Evolutionary conservation across 2,888 invertebrate genomes (phyloP), one percentile per base, ranked within the genome.

Genomic region (Parelbella ahira): DNA sequence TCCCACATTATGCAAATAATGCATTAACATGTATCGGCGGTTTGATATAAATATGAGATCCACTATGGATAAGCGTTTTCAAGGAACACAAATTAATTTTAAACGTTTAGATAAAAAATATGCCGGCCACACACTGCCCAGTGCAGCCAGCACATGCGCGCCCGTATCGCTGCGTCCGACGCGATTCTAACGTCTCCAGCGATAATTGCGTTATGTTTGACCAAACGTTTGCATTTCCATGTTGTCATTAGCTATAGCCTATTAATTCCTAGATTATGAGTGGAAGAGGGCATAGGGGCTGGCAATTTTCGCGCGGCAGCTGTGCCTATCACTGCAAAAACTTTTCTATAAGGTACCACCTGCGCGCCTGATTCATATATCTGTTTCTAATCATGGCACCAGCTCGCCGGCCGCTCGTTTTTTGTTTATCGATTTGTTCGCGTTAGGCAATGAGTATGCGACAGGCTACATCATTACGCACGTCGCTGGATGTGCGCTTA

Each of bases 231-330:
- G 61, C 58, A 83, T 84, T 82, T 74, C 72, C 80, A 82, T 81
- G 82, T 77, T 78, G 78, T 81, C 83, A 82, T 87, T 84, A 84
- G 77, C 75, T 65, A 76, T 76, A 53, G 68, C 54, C 77, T 83
- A 87, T 84, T 86, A 81, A 84, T 86, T 74, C 73, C 71, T 77
- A 79, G 82, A 80, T 84, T 84, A 84, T 80, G 73, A 75, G 63
- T 71, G 45, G 65, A 60, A 63, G 64, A 57, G 60, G 63, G 64
- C 56, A 87, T 87, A 87, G 74, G 87, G 87, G 87, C 82, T 73
- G 29, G 83, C 76, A 81, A 83, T 86, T 86, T 86, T 81, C 78
- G 64, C 73, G 66, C 60, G 60, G 61, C 86, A 83, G 78, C 78
- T 75, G 77, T 61, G 53, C 41, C 61, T 83, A 83, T 83, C 82